phyloP scores from a whole-genome alignment of 2,797 vertebrate genomes.

The Glossophaga mutica region DNA sequence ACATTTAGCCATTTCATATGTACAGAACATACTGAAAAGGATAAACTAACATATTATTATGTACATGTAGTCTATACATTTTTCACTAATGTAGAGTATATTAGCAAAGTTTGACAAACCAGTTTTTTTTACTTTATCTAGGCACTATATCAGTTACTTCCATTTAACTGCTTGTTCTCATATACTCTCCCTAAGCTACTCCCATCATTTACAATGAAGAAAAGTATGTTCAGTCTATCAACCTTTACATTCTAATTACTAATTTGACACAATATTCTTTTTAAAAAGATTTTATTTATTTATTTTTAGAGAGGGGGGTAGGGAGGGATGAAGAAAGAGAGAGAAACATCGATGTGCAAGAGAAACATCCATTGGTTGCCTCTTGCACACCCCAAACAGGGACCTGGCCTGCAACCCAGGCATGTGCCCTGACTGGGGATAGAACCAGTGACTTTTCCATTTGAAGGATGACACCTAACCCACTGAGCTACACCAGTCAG shows the following conservation, averaged over 20 bases:
- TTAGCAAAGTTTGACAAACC: slow-evolving; percentile 26
- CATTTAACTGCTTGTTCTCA: slow-evolving; percentile 28
- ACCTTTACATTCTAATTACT: background rate
- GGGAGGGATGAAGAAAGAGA: too few species aligned
- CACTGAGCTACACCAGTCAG: too few species aligned
- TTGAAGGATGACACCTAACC: too few species aligned
- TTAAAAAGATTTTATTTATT: too few species aligned
- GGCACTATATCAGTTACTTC: background rate
- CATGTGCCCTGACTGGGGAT: too few species aligned
- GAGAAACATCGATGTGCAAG: too few species aligned
- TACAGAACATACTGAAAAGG: slow-evolving; percentile 55
- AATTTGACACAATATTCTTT: background rate
- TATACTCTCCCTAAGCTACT: background rate
- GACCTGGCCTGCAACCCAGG: too few species aligned
- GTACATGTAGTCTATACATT: slow-evolving; percentile 28
- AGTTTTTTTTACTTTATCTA: slow-evolving; percentile 30
- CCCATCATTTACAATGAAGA: background rate
- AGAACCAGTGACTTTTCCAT: too few species aligned
- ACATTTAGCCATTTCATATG: slow-evolving; percentile 44
- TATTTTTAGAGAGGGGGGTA: too few species aligned
- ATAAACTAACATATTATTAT: slow-evolving; percentile 50
- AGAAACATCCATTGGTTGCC: too few species aligned
- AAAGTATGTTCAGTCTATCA: background rate
- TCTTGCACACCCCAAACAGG: too few species aligned
- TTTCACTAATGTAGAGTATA: slow-evolving; percentile 44